Base-by-base conservation (phyloP, 2,797 vertebrate genomes). In the Caiman crocodilus region DNA sequence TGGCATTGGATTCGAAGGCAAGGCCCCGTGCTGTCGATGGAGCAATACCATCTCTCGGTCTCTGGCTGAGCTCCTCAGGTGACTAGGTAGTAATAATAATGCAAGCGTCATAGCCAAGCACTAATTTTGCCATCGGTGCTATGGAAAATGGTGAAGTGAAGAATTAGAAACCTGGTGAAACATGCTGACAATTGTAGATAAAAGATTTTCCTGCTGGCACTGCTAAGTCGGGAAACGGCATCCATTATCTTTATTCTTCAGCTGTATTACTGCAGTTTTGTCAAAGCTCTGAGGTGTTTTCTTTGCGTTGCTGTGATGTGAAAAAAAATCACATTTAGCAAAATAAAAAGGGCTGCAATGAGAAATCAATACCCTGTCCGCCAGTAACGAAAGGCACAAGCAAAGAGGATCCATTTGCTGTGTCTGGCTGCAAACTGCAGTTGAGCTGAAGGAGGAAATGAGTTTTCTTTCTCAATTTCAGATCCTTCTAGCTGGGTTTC, bases 381-480 rank as follows among this genome's bases (percentile, higher is more conserved):
- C 79, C 69, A 73, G 14, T 94, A 90, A 96, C 92, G 64, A 85
- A 84, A 92, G 42, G 85, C 82, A 7, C 57, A 81, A 81, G 71
- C 30, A 89, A 86, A 90, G 79, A 50, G 26, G 88, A 75, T 82
- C 74, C 83, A 79, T 73, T 93, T 96, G 93, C 63, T 76, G 91
- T 78, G 87, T 82, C 83, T 89, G 86, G 79, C 65, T 95, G 28
- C 85, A 85, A 92, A 84, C 76, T 88, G 88, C 26, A 15, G 87
- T 89, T 89, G 32, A 17, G 58, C 84, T 88, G 84, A 94, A 87
- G 92, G 63, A 17, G 63, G 91, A 92, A 75, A 93, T 91, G 88
- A 6, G 28, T 57, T 89, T 94, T 93, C 76, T 13, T 17, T 88
- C 64, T 90, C 55, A 25, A 42, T 82, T 88, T 76, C 64, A 73